Evolutionary conservation across 2,888 invertebrate species (phyloP).

Genomic region (Neuroscelio doddi): DNA sequence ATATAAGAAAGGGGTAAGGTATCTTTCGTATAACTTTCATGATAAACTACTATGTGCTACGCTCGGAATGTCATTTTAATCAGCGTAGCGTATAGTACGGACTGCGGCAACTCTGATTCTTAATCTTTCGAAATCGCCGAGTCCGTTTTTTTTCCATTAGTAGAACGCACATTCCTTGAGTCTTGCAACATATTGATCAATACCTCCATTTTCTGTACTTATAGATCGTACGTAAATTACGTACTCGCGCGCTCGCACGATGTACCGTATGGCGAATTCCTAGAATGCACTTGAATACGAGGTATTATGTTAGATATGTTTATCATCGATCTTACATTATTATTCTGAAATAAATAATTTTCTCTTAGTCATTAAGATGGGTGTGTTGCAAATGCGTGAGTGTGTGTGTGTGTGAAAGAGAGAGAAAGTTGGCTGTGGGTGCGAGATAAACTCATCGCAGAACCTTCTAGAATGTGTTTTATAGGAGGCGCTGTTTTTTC

Average conservation of each 20-base stretch:
- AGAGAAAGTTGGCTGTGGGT: too few relatives aligned
- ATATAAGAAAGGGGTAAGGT: slow-evolving; percentile 91
- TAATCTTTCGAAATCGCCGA: slow-evolving; percentile 7
- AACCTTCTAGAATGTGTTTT: too few relatives aligned
- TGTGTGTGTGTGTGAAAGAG: too few relatives aligned
- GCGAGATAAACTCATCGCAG: too few relatives aligned
- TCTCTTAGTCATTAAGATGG: not conserved
- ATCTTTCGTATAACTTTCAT: slow-evolving; percentile 17
- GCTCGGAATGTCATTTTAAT: slow-evolving; percentile 6
- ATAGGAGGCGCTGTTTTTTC: slow-evolving; percentile 53
- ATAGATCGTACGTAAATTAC: slow-evolving; percentile 70
- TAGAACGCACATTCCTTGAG: slow-evolving; percentile 60
- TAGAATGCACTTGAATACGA: slow-evolving; percentile 71
- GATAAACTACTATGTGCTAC: slow-evolving; percentile 3
- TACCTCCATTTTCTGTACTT: slow-evolving; percentile 71
- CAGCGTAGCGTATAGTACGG: slow-evolving; percentile 17
- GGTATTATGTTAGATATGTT: slow-evolving; percentile 63
- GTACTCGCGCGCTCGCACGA: slow-evolving; percentile 71
- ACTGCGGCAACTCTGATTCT: slow-evolving; percentile 13
- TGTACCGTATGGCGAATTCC: slow-evolving; percentile 70
- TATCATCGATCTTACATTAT: slow-evolving; percentile 40
- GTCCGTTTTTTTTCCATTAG: slow-evolving; percentile 43
- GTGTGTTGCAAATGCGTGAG: not conserved
- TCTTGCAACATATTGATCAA: slow-evolving; percentile 68
- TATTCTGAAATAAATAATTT: slow-evolving; percentile 17